phyloP scores from a whole-genome alignment of 2,888 invertebrate species.

The Ctena decussata region DNA sequence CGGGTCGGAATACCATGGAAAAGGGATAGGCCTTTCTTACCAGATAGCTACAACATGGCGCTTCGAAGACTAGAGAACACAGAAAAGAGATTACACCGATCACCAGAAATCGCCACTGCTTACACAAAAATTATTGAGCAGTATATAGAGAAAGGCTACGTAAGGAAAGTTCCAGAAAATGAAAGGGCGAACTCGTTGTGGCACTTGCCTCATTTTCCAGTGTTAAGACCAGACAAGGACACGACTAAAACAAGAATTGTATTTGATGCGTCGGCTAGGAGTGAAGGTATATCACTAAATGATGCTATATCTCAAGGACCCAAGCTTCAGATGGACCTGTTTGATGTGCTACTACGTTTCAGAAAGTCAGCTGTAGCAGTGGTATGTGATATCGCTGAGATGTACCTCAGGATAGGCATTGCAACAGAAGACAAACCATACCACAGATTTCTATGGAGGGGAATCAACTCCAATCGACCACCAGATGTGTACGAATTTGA shows the following conservation, averaged over 20 bases:
- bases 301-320: neutral
- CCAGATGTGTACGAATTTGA: no score
- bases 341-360: conserved; percentile 1
- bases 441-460: neutral
- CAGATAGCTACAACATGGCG: conserved; percentile 39
- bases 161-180: conserved; percentile 6
- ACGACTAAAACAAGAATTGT: conserved; percentile 13
- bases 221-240: conserved; percentile 1
- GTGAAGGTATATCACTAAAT: neutral
- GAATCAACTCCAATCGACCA: neutral
- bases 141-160: conserved; percentile 19
- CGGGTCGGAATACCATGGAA: conserved; percentile 45
- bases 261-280: neutral
- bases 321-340: neutral
- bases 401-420: neutral
- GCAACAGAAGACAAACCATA: neutral
- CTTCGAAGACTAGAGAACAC: conserved; percentile 32
- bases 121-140: neutral
- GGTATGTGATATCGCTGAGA: neutral
- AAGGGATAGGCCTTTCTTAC: conserved; percentile 2
- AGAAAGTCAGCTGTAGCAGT: neutral
- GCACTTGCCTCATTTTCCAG: conserved; percentile 41
- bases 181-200: neutral
- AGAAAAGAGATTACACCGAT: conserved; percentile 6
- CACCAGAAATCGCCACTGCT: neutral